These are phyloP conservation scores for Vidua chalybeata DNA, from an alignment of 2,113 vertebrate species.

Conservation along the genomic window DNA sequence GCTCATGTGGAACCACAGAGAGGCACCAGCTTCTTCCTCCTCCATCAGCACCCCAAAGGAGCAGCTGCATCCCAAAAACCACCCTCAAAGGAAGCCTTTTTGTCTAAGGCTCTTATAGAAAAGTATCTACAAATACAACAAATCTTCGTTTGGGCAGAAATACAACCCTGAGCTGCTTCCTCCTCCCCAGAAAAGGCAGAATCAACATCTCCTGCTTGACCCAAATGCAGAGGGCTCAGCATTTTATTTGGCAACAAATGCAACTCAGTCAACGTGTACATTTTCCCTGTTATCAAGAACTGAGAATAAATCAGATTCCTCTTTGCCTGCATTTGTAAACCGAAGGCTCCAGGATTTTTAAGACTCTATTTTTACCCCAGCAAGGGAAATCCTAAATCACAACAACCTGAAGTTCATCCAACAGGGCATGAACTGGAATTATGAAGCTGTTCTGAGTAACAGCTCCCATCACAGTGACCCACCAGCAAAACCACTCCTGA, in stretches of 20 bases:
- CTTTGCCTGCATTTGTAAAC: not conserved
- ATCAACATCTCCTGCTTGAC: not conserved
- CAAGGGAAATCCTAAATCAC: not conserved
- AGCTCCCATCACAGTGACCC: not conserved
- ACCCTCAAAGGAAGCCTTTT: not conserved
- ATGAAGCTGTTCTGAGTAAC: not conserved
- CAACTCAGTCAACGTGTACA: fast-evolving
- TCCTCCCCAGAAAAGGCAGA: not conserved
- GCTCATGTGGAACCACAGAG: fast-evolving
- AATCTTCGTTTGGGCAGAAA: not conserved
- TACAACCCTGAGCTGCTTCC: not conserved
- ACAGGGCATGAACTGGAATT: fast-evolving
- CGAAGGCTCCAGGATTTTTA: not conserved
- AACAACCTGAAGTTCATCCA: not conserved
- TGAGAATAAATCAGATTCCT: not conserved
- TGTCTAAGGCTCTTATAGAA: not conserved
- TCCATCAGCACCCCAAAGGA: not conserved
- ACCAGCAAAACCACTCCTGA: not conserved
- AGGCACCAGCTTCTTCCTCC: not conserved
- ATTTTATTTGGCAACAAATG: not conserved
- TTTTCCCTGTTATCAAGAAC: fast-evolving
- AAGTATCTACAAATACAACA: not conserved
- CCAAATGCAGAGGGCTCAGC: not conserved
- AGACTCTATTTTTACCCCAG: not conserved
- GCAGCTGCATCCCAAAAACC: not conserved